These are phyloP conservation scores for Perca schrenkii DNA, from an alignment of 2,113 vertebrate species.

Conservation along the genomic window DNA sequence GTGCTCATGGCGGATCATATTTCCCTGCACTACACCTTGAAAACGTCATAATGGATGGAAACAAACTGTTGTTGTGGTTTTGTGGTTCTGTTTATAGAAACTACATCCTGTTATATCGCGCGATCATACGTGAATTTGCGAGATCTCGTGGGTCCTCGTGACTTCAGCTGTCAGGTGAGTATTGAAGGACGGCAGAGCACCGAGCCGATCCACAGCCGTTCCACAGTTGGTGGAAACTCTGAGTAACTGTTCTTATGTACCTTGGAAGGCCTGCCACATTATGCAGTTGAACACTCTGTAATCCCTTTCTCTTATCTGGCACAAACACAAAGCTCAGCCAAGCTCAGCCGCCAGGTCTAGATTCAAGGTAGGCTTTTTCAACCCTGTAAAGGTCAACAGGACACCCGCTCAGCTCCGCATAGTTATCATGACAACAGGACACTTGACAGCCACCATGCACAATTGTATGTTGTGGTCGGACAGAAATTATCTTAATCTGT, in stretches of 20 bases:
- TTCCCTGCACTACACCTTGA: no score
- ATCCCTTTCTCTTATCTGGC: slow-evolving; percentile 61
- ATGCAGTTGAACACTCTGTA: slow-evolving; percentile 40
- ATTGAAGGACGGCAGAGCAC: no score
- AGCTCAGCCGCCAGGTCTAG: slow-evolving; percentile 51
- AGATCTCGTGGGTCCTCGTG: no score
- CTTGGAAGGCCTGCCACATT: slow-evolving; percentile 5
- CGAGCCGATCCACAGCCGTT: no score
- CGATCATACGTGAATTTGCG: no score
- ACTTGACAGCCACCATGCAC: slow-evolving; percentile 61
- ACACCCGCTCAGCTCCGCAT: slow-evolving; percentile 40
- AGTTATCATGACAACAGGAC: slow-evolving; percentile 70
- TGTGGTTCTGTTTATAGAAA: no score
- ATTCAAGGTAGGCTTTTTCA: slow-evolving; percentile 67
- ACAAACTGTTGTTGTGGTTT: no score
- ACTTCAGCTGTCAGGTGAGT: no score
- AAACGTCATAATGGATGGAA: no score
- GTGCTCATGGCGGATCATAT: no score
- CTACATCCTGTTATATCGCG: no score
- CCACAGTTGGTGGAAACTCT: no score
- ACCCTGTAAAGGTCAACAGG: slow-evolving; percentile 72
- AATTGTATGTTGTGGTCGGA: slow-evolving; percentile 51
- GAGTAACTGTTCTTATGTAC: not conserved
- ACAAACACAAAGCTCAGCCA: slow-evolving; percentile 59
- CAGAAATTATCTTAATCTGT: slow-evolving; percentile 56